Conservation (phyloP, 30 jellyfish, hydroid and myxozoan genomes). For the Aurelia aurita region DNA sequence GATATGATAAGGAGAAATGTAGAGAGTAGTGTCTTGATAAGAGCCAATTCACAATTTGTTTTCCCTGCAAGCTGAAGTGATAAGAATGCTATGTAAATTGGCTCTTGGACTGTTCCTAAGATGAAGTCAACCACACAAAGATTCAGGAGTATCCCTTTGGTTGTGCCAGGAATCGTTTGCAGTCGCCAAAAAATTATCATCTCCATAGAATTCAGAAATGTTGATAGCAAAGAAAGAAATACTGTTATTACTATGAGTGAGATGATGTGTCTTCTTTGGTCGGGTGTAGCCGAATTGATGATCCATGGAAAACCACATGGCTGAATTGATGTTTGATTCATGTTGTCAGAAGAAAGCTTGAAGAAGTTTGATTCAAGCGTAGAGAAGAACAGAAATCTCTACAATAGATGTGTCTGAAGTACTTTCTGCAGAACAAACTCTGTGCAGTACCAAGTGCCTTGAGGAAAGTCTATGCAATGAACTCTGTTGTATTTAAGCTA, state of each 20-base stretch:
- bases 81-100: background rate
- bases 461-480: too few species aligned
- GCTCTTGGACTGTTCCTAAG: slow-evolving; percentile 1
- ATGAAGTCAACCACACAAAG: slow-evolving; percentile 10
- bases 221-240: background rate
- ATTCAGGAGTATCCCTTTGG: slow-evolving; percentile 6
- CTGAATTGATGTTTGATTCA: background rate
- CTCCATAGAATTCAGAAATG: slow-evolving; percentile 16
- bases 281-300: background rate
- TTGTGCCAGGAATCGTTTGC: slow-evolving; percentile 7
- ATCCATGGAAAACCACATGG: slow-evolving; percentile 17
- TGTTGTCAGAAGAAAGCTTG: too few species aligned
- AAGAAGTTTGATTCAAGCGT: too few species aligned
- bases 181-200: background rate
- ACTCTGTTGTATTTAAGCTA: too few species aligned
- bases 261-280: background rate
- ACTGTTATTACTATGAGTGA: background rate
- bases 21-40: background rate
- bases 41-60: background rate
- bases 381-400: too few species aligned
- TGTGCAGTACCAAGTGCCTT: too few species aligned
- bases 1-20: background rate
- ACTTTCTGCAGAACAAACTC: too few species aligned
- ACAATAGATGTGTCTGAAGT: too few species aligned
- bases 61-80: slow-evolving; percentile 10